Evolutionary conservation across 2,113 vertebrate genomes (phyloP).

Genomic region (Hemichromis elongatus): DNA sequence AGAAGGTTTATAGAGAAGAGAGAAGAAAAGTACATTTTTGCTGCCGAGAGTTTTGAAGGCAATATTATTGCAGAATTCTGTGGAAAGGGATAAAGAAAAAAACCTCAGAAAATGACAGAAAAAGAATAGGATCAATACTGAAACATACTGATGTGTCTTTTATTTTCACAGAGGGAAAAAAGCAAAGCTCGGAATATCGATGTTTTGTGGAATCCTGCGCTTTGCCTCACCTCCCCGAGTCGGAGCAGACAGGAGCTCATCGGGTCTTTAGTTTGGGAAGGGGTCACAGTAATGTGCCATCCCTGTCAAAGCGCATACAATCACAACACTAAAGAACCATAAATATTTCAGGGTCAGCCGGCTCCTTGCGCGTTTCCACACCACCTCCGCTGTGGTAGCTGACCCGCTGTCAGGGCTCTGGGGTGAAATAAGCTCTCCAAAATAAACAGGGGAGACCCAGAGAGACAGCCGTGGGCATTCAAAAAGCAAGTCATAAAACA

Average conservation of each 20-base stretch:
- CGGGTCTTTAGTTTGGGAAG: slow-evolving; percentile 22
- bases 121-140: neutral
- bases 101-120: neutral
- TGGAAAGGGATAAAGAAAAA: neutral
- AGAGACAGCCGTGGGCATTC: slow-evolving; percentile 1
- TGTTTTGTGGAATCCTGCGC: neutral
- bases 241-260: neutral
- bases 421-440: slow-evolving; percentile 23
- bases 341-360: slow-evolving; percentile 53
- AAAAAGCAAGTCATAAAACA: slow-evolving; percentile 20
- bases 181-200: neutral
- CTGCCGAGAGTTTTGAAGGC: neutral
- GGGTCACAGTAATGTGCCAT: slow-evolving; percentile 30
- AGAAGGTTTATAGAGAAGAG: slow-evolving; percentile 2
- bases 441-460: slow-evolving; percentile 29
- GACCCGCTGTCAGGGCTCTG: slow-evolving; percentile 23
- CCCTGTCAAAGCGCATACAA: slow-evolving; percentile 49
- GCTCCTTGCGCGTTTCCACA: slow-evolving; percentile 18
- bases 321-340: slow-evolving; percentile 42
- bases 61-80: neutral
- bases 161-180: neutral
- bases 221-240: slow-evolving; percentile 17
- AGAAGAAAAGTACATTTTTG: neutral
- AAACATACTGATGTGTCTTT: neutral
- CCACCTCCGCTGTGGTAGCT: slow-evolving; percentile 13